Base-by-base conservation (phyloP, 1,140 invertebrate genomes). In the Psix sp. region DNA sequence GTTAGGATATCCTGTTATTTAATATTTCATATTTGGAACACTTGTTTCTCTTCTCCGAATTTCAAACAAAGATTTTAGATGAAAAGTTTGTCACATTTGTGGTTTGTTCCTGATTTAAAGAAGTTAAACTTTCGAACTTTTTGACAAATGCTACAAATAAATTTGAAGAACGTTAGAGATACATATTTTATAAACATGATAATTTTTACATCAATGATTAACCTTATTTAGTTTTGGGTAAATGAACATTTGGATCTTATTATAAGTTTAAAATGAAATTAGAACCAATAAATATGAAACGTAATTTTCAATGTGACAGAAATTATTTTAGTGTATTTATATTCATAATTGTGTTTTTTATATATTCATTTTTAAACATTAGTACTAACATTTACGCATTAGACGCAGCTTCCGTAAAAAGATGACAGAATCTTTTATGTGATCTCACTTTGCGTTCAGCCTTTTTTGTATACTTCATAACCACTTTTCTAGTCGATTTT, bases 1-100 rank as follows among this genome's bases (percentile, higher is more conserved):
- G 72, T 81, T 83, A 82, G 72, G 74, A 82, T 76, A 78, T 75
- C 76, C 72, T 78, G 76, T 80, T 51, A 51, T 59, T 38, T 60
- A 33, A 74, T 43, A 76, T 48, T 16, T 10, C 10, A n/a, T 45
- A 48, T 9, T 9, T 9, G 11, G 14, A 13, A 17, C 16, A 54
- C 14, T 46, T 46, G 42, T 39, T 5, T 26, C 1, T 3, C 5
- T 48, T 31, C 15, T 59, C 20, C n/a, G 2, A 39, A 24, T 24
- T 11, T 33, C 5, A 33, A 6, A 3, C 29, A 48, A 26, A 4
- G 15, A 18, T 36, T 31, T 10, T 18, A 26, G 13, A 40, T 15
- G 7, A 14, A 33, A 39, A 33, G 9, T 49, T 24, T 24, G 4
- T 24, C 21, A 5, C 21, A 24, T 35, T 36, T 11, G 11, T 48